Base-by-base conservation (phyloP, 2,888 invertebrate genomes). In the Laothoe populi region DNA sequence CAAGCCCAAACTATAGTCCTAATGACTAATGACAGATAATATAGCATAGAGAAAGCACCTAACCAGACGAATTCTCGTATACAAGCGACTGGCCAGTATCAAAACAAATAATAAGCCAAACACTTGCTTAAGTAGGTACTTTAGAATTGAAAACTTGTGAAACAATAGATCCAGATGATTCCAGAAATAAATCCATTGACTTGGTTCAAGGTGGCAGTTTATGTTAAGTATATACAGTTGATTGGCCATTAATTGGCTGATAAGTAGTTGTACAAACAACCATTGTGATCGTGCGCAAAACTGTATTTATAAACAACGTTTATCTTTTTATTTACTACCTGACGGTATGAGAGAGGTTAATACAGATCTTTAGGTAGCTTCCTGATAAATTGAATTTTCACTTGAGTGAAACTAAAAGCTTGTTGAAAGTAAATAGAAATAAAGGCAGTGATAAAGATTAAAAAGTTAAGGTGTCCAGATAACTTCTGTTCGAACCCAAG, bases 251-350 rank as follows among this genome's bases (percentile, higher is more conserved):
- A 53, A 31, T 53, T 19, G 8, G 16, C 3, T 13, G 35, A 53
- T 53, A 53, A 53, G 10, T 44, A n/a, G 19, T 19, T 44, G 19
- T 31, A 19, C 53, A 53, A 35, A 53, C 53, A 53, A 53, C 26
- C 49, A 10, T n/a, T 10, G 31, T 10, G 31, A 49, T 53, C 53
- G 35, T 19, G 31, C 57, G n/a, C 59, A 61, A 40, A 44, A 48
- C 7, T 24, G 40, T 53, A n/a, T 35, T 57, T 48, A 63, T 65
- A 61, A 62, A 62, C 62, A 65, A 10, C 31, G 19, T 11, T 10
- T 53, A 53, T 53, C 35, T 35, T 19, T 53, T 53, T 53, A 53
- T 53, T 53, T 53, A 35, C 53, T 53, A 35, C 35, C 53, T 53
- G 53, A 19, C 16, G 19, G 31, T 19, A 4, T 19, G 10, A 19